Conservation (phyloP, 2,113 vertebrate species). For the Collichthys lucidus region DNA sequence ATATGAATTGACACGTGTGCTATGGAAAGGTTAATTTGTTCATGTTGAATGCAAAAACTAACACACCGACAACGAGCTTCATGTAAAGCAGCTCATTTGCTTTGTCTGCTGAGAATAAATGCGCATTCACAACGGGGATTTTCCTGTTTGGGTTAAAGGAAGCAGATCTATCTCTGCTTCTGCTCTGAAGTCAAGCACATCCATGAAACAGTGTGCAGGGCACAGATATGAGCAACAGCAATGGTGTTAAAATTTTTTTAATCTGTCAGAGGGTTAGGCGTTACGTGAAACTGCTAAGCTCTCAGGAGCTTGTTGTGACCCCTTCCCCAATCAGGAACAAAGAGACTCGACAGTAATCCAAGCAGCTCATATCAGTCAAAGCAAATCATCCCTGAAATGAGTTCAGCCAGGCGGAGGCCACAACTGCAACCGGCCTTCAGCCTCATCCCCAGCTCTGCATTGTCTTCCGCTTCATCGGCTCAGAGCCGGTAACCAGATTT, state of each 20-base stretch:
- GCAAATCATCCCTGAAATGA: constrained; percentile 80
- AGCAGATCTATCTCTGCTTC: constrained; percentile 6
- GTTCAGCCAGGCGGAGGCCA: constrained; percentile 63
- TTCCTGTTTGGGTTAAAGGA: constrained; percentile 3
- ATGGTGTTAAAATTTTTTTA: constrained; percentile 37
- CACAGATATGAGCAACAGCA: constrained; percentile 36
- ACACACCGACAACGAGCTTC: constrained; percentile 1
- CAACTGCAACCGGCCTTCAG: constrained; percentile 41
- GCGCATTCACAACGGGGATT: neutral
- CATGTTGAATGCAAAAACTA: neutral
- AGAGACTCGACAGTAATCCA: constrained; percentile 75
- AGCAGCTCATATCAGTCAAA: constrained; percentile 75
- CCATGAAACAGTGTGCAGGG: neutral
- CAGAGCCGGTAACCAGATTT: constrained; percentile 63
- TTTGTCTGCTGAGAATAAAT: neutral
- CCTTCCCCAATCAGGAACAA: constrained; percentile 69
- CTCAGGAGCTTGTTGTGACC: constrained; percentile 60
- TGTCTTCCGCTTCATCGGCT: constrained; percentile 64
- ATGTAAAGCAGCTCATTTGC: neutral
- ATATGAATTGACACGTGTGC: neutral
- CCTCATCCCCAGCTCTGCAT: constrained; percentile 58
- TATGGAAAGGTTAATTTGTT: constrained; percentile 36
- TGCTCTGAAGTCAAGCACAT: constrained; percentile 24
- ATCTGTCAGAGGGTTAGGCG: constrained; percentile 32
- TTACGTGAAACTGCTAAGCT: constrained; percentile 35